Conservation (phyloP, 2,113 vertebrate genomes). For the Lycaon pictus region DNA sequence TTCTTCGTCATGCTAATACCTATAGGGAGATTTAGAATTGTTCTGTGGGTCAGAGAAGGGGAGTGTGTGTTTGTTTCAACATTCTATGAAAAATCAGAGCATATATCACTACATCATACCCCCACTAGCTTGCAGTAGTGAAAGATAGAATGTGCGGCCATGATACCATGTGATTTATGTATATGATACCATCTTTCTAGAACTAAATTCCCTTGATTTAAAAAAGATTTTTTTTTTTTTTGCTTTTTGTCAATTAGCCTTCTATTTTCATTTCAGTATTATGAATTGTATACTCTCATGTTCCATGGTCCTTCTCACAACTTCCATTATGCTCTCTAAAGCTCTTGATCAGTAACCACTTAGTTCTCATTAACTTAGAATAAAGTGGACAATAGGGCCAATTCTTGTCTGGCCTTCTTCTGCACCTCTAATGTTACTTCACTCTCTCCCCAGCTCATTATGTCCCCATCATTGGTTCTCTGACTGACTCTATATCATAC, state of each 20-base stretch:
- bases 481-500: not conserved
- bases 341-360: not conserved
- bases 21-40: not conserved
- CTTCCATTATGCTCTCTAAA: not conserved
- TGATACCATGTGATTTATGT: not conserved
- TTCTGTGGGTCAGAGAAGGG: not conserved
- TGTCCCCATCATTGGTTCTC: not conserved
- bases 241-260: not conserved
- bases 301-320: not conserved
- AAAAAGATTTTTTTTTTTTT: not conserved
- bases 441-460: not conserved
- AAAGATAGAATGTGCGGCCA: not conserved
- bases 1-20: not conserved
- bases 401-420: not conserved
- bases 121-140: not conserved
- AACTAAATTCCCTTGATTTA: not conserved
- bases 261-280: not conserved
- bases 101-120: not conserved
- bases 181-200: not conserved
- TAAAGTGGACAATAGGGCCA: not conserved
- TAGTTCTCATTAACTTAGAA: not conserved
- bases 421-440: not conserved
- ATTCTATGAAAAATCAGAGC: not conserved
- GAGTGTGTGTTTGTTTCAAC: not conserved
- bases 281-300: not conserved